phyloP scores from a whole-genome alignment of 2,888 invertebrate genomes.

The Volucella inflata region DNA sequence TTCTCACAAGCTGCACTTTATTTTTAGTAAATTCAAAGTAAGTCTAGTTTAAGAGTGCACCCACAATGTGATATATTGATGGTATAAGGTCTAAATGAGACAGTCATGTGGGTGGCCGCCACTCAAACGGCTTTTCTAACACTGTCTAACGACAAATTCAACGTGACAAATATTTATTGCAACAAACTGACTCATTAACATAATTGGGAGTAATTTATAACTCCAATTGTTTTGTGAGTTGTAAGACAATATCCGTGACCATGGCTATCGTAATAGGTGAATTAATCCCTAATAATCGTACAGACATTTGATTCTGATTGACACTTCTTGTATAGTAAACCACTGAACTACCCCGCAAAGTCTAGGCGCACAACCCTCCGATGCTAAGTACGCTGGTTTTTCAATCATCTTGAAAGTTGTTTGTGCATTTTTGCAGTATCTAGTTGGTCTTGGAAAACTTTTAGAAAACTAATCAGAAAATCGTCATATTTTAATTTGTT shows the following conservation, averaged over 20 bases:
- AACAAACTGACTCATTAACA: slow-evolving; percentile 77
- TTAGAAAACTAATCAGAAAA: too few relatives aligned
- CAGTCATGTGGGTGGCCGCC: slow-evolving; percentile 67
- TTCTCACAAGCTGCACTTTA: slow-evolving; percentile 8
- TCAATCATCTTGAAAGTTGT: slow-evolving; percentile 32
- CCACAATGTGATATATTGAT: slow-evolving; percentile 65
- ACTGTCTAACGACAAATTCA: slow-evolving; percentile 66
- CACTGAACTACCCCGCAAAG: slow-evolving; percentile 40
- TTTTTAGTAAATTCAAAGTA: slow-evolving; percentile 5
- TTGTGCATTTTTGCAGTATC: slow-evolving; percentile 6
- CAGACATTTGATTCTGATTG: slow-evolving; percentile 57
- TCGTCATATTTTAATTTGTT: slow-evolving; percentile 27
- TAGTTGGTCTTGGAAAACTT: slow-evolving; percentile 23
- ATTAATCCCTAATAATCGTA: slow-evolving; percentile 17
- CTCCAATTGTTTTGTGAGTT: slow-evolving; percentile 25
- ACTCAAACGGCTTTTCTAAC: slow-evolving; percentile 56
- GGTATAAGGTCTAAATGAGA: slow-evolving; percentile 62
- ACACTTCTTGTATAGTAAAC: slow-evolving; percentile 49
- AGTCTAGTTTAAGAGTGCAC: slow-evolving; percentile 9
- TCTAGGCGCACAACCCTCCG: slow-evolving; percentile 37
- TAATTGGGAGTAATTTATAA: slow-evolving; percentile 78
- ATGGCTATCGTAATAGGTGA: slow-evolving; percentile 12
- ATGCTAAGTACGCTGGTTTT: slow-evolving; percentile 21
- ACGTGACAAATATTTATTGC: slow-evolving; percentile 74
- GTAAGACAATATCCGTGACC: slow-evolving; percentile 2